These are phyloP conservation scores for Macrosteles quadrilineatus DNA, from an alignment of 1,140 invertebrate genomes.

Conservation along the genomic window DNA sequence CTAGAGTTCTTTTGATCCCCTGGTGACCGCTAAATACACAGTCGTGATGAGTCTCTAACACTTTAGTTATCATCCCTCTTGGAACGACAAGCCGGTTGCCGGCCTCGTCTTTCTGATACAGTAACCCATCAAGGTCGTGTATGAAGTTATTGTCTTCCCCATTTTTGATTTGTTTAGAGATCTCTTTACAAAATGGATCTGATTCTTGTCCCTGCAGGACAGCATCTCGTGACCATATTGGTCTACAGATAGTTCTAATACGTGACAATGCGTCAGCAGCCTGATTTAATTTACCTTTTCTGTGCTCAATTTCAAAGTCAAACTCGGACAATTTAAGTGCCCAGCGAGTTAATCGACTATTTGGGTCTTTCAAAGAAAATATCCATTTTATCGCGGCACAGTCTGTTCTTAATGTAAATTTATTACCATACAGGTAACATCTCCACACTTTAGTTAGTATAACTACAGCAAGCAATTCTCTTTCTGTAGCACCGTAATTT, in stretches of 20 bases:
- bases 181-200: slow-evolving; percentile 1
- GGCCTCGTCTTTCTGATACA: not conserved
- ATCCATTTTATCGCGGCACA: too few relatives aligned
- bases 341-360: too few relatives aligned
- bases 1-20: not conserved
- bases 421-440: not conserved
- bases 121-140: not conserved
- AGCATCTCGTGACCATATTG: slow-evolving; percentile 1
- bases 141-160: not conserved
- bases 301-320: slow-evolving; percentile 8
- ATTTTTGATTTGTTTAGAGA: not conserved
- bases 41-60: not conserved
- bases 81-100: not conserved
- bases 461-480: not conserved
- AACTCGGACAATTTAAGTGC: not conserved
- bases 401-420: not conserved
- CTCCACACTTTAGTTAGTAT: not conserved
- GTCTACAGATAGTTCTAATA: too few relatives aligned
- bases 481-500: not conserved
- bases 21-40: slow-evolving; percentile 1
- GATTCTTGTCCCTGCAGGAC: not conserved
- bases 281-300: not conserved
- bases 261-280: not conserved
- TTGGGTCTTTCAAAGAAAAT: too few relatives aligned
- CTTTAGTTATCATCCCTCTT: not conserved